Base-by-base conservation (phyloP, 2,888 invertebrate genomes). In the Zaprionus bogoriensis region DNA sequence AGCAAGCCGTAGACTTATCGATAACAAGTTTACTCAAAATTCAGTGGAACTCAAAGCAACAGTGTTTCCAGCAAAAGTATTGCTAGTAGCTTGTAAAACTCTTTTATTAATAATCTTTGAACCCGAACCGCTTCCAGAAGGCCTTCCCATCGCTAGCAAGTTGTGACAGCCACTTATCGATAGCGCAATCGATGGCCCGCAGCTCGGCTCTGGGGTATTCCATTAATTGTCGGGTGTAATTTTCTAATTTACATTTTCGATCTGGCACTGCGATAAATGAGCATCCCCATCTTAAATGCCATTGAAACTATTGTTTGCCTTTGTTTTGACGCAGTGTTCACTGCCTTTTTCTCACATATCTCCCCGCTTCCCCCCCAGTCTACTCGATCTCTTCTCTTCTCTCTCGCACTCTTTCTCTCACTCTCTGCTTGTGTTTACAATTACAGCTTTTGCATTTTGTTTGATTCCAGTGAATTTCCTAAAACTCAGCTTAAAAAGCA, bases 401-500 rank as follows among this genome's bases (percentile, higher is more conserved):
- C 48, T 42, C 58, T 52, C n/a, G 36, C 54, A 36, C 51, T 25
- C 38, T 10, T 22, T 32, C 27, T 14, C 25, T 50, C 51, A 46
- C 12, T 30, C 54, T 32, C 51, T 30, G 28, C 14, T 44, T 38
- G 32, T 66, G 53, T 54, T 77, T 57, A 47, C 23, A 60, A 42
- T 44, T 52, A 14, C 20, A 32, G 51, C 47, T 64, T 45, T 65
- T 54, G 50, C 59, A 65, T 70, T 47, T 70, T 64, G 55, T 38
- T 58, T 52, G 32, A 50, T 52, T 65, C 38, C 46, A 61, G 28
- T 46, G 41, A 61, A 68, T 48, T 62, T 62, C 45, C 63, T 54
- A 60, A 78, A 71, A 57, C 54, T 47, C 53, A 66, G 57, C 63
- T 72, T 51, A 23, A 77, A 70, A 74, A 53, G 52, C 52, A 54